These are phyloP conservation scores for Drosophila parabipectinata DNA, from an alignment of 1,140 invertebrate genomes.

Conservation along the genomic window DNA sequence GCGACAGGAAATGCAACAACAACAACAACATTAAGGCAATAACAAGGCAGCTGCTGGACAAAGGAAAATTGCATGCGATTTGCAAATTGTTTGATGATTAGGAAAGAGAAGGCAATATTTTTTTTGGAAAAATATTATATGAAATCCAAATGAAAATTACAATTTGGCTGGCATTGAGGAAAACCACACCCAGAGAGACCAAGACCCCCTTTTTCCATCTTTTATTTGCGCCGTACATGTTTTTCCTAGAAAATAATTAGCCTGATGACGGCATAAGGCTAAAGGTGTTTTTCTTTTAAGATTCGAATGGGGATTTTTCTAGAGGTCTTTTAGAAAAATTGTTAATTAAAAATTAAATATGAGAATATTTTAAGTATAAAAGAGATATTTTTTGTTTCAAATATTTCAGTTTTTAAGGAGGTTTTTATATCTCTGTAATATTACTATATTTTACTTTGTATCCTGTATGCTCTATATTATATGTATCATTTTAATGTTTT, in stretches of 20 bases:
- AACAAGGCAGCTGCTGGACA: slow-evolving; percentile 38
- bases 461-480: too few relatives aligned
- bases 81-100: slow-evolving; percentile 78
- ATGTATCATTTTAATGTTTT: too few relatives aligned
- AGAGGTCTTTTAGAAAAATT: neutral
- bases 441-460: too few relatives aligned
- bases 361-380: too few relatives aligned
- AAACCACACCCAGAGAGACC: neutral
- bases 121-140: slow-evolving; percentile 25
- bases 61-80: slow-evolving; percentile 69
- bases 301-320: neutral
- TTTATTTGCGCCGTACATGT: neutral
- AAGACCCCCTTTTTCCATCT: neutral
- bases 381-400: too few relatives aligned
- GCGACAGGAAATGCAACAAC: slow-evolving; percentile 67
- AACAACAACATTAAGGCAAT: slow-evolving; percentile 36
- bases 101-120: slow-evolving; percentile 68
- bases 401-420: too few relatives aligned
- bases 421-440: too few relatives aligned
- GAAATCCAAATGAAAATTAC: slow-evolving; percentile 50
- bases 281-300: neutral
- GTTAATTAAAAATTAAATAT: too few relatives aligned
- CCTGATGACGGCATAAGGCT: slow-evolving; percentile 10
- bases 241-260: slow-evolving; percentile 79
- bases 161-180: slow-evolving; percentile 35